phyloP scores from a whole-genome alignment of 2,888 invertebrate genomes.

The Drepana falcataria region DNA sequence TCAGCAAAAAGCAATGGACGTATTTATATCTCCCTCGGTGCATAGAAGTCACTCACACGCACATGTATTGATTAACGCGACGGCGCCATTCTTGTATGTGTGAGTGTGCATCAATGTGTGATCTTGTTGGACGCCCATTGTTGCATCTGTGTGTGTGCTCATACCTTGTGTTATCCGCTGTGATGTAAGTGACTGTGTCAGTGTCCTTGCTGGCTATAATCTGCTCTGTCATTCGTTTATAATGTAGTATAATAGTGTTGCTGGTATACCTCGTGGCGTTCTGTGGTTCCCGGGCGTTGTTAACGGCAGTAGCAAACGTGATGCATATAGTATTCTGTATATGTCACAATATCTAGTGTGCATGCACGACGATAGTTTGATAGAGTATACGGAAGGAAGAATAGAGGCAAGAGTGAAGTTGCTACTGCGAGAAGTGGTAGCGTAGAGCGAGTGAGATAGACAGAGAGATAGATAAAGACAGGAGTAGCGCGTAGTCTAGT shows the following conservation, averaged over 20 bases:
- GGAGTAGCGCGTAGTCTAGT: constrained; percentile 72
- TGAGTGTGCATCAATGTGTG: constrained; percentile 64
- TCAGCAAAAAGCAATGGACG: constrained; percentile 51
- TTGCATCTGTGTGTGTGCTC: constrained; percentile 58
- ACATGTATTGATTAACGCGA: constrained; percentile 83
- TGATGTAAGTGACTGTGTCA: constrained; percentile 70
- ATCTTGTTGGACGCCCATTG: constrained; percentile 49
- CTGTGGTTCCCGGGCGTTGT: constrained; percentile 55
- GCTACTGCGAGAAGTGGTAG: constrained; percentile 74
- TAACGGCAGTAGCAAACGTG: constrained; percentile 68
- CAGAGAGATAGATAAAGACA: constrained; percentile 70
- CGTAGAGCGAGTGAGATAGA: constrained; percentile 72
- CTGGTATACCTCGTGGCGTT: constrained; percentile 61
- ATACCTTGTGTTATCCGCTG: constrained; percentile 70
- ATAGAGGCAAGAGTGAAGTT: constrained; percentile 68
- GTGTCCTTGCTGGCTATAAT: constrained; percentile 60
- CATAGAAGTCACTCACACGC: constrained; percentile 80
- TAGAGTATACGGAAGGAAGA: constrained; percentile 74
- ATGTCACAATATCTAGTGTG: constrained; percentile 78
- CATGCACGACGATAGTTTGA: constrained; percentile 76
- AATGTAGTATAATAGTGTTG: constrained; percentile 53
- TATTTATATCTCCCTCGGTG: constrained; percentile 40
- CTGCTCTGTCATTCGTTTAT: constrained; percentile 51
- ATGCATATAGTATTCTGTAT: constrained; percentile 69
- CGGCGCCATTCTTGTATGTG: constrained; percentile 69